Percentiles rank a stretch among this genome's conserved stretches.
phyloP scores from a whole-genome alignment of 92 coral and sea anemone genomes.

The Paragorgia papillata region DNA sequence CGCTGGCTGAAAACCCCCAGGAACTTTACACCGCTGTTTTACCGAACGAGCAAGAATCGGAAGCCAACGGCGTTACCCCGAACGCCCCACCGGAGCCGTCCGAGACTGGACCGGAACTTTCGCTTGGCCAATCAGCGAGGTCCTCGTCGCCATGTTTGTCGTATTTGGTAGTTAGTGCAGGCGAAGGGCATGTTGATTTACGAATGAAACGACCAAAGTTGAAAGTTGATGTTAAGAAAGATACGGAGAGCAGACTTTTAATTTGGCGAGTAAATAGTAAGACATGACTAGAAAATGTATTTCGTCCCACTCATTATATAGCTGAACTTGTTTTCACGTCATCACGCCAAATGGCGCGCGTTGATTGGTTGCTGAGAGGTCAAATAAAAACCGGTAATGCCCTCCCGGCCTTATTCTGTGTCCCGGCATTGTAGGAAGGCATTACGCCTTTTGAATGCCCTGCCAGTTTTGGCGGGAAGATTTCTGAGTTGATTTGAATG shows the following conservation, averaged over 20 bases:
- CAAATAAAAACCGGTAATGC: too few species aligned
- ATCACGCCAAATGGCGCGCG: too few species aligned
- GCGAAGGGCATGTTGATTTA: conserved; percentile 95
- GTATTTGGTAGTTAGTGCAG: conserved; percentile 86
- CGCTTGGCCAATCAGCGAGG: not conserved
- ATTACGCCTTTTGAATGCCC: too few species aligned
- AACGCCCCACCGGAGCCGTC: not conserved
- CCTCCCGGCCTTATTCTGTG: too few species aligned
- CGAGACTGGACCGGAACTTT: not conserved
- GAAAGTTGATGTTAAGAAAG: conserved; percentile 65
- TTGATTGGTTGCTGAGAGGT: too few species aligned
- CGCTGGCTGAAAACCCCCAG: not conserved
- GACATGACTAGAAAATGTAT: not conserved
- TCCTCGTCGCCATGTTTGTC: conserved; percentile 43
- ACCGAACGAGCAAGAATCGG: not conserved
- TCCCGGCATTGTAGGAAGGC: too few species aligned
- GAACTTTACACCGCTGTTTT: not conserved
- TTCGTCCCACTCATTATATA: too few species aligned
- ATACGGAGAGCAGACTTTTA: conserved; percentile 77
- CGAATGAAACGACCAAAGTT: conserved; percentile 58
- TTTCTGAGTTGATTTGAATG: too few species aligned
- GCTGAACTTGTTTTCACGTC: too few species aligned
- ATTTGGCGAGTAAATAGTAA: conserved; percentile 82
- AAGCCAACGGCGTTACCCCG: not conserved
- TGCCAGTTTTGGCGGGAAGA: too few species aligned